These are phyloP conservation scores for Papilio protenor DNA, from an alignment of 2,888 invertebrate genomes.

Conservation along the genomic window DNA sequence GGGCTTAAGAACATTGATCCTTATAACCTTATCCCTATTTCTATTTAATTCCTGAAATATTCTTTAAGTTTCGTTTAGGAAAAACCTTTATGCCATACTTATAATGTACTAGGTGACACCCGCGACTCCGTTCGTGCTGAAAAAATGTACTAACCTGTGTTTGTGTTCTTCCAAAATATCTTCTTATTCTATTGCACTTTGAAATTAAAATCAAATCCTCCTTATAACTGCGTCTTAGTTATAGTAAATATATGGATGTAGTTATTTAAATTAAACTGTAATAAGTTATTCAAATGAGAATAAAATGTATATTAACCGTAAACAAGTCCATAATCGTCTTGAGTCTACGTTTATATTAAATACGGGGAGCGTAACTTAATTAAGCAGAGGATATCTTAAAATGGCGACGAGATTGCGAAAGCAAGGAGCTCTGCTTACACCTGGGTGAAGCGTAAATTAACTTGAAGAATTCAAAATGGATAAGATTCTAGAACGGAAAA, in stretches of 20 bases:
- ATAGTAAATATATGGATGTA: not conserved
- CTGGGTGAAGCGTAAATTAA: constrained; percentile 34
- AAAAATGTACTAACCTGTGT: not conserved
- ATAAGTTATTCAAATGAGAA: constrained; percentile 16
- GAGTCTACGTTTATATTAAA: constrained; percentile 37
- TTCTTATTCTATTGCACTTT: too few species aligned
- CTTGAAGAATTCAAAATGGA: constrained; percentile 22
- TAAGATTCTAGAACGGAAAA: constrained; percentile 1
- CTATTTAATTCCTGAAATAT: constrained; percentile 23
- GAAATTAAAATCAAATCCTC: not conserved
- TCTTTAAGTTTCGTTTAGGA: not conserved
- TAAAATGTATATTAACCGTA: constrained; percentile 17
- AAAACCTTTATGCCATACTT: not conserved
- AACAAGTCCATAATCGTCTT: constrained; percentile 34
- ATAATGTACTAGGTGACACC: not conserved
- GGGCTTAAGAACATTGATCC: constrained; percentile 48
- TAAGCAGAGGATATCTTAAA: constrained; percentile 67
- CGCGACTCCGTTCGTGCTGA: not conserved
- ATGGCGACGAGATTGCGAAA: constrained; percentile 34
- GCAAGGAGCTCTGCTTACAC: constrained; percentile 33
- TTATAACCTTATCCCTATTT: constrained; percentile 44
- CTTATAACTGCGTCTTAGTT: not conserved
- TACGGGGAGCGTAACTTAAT: constrained; percentile 57
- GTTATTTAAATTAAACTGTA: not conserved
- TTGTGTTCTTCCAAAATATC: too few species aligned